Evolutionary conservation across 1,140 invertebrate species (phyloP), one percentile per base, ranked within the genome.

Genomic region (Drosophila nebulosa): DNA sequence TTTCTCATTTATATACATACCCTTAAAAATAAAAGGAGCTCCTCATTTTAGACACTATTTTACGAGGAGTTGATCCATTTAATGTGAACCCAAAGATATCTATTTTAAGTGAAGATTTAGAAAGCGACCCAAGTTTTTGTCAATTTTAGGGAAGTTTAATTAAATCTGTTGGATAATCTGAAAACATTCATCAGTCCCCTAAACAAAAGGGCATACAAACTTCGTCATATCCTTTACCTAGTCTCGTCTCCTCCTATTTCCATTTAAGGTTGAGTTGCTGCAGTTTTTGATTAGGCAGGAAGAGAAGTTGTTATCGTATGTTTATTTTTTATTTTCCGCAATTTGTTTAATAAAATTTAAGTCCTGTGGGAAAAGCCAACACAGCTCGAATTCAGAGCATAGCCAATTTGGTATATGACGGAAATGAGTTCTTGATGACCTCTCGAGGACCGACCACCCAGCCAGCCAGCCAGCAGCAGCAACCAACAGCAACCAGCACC

Each of bases 331-430:
- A 71, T 63, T 68, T 53, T 71, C 64, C 64, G 74, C 74, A 74
- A 78, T 81, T 64, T 70, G 88, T 81, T 86, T 88, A 86, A 86
- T 81, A 86, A 86, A 46, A 78, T 86, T 86, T 85, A 85, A 85
- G 74, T 74, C 71, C 71, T 68, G 65, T 75, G 62, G 74, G 69
- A 75, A 64, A 70, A 36, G 27, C 32, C 36, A 21, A 10, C 16
- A 21, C 16, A 21, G 16, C 16, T 46, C 39, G 18, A 18, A 18
- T 9, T 46, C 16, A 6, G 39, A 21, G 2, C 7, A 46, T 59
- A 24, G 50, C 42, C 42, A 57, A 75, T 42, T 65, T 62, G 16
- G 16, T 46, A 46, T 30, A 35, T 18, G 30, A 58, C 69, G 81
- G 81, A 85, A 85, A 85, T 85, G 81, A 85, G 81, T 81, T 85